Evolutionary conservation across 1,140 invertebrate species (phyloP), one percentile per base, ranked within the genome.

Genomic region (Asobara japonica): DNA sequence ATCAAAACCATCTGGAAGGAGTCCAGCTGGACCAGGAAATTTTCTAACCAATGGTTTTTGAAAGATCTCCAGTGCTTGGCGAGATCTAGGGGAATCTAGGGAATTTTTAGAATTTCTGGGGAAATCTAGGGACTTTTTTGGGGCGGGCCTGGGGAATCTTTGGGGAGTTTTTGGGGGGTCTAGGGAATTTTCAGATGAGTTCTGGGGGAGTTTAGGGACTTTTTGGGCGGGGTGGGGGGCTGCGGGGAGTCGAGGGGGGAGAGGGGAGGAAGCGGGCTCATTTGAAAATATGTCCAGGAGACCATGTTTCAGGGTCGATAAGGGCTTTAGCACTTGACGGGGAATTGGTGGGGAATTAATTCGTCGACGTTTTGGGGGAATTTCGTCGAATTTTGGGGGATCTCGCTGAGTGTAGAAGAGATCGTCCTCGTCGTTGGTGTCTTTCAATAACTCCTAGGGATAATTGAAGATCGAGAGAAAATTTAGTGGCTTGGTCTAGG

Each of bases 11-110:
- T 82, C 80, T 4, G 79, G 78, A 30, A 88, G 64, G 22, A 88
- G 67, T n/a, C 86, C 86, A 45, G 86, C 86, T 67, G 86, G 86
- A 11, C 86, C 86, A 25, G 86, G 85, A 76, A 88, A 87, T 75
- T 83, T 81, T 76, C 86, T 78, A 3, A 82, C 56, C 7, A 86
- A 10, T 62, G 80, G 74, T 29, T 22, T 56, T 18, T 56, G n/a
- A 0, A 56, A 22, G 20, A 45, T n/a, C 4, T 56, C 51, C 18
- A 25, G 11, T n/a, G 48, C 65, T 65, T 70, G 27, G 38, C 10
- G 20, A 2, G 10, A 29, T 64, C 30, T 10, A 16, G 41, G 10
- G n/a, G 18, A 20, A 77, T 31, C 76, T 76, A 22, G 51, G 11
- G 31, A 11, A 36, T 25, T 27, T 56, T 56, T 22, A 16, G 6